A percentile compares a stretch with the other conserved stretches of the same genome.
Conservation (phyloP, 2,797 vertebrate species). For the Acanthopagrus latus region DNA sequence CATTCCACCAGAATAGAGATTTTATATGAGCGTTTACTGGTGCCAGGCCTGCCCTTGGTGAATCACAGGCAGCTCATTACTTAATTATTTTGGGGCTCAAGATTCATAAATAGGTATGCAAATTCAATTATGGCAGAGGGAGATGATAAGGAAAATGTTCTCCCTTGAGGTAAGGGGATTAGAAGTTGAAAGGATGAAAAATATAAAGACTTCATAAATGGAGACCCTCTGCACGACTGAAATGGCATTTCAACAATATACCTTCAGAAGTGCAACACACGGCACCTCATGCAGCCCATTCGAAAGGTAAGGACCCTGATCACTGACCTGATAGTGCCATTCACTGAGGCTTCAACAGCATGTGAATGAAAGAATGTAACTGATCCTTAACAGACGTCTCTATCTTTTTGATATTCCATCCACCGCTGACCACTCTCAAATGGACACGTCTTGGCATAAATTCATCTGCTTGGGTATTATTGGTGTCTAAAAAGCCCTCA, state of each 20-base stretch:
- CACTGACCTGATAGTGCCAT: slow-evolving; percentile 26
- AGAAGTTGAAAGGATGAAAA: slow-evolving; percentile 68
- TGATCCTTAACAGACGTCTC: slow-evolving; percentile 13
- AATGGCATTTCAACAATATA: slow-evolving; percentile 62
- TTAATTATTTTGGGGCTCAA: slow-evolving; percentile 76
- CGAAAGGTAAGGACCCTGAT: slow-evolving; percentile 48
- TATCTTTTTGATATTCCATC: slow-evolving; percentile 37
- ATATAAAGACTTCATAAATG: slow-evolving; percentile 71
- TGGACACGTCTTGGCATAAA: slow-evolving; percentile 23
- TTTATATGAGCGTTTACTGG: slow-evolving; percentile 68
- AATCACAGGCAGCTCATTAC: slow-evolving; percentile 80
- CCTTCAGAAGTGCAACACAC: slow-evolving; percentile 50
- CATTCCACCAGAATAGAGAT: slow-evolving; percentile 68
- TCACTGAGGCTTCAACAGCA: slow-evolving; percentile 15
- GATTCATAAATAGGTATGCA: slow-evolving; percentile 82
- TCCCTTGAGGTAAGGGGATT: slow-evolving; percentile 68
- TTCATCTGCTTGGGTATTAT: slow-evolving; percentile 39
- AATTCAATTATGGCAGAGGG: slow-evolving; percentile 78
- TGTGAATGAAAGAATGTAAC: slow-evolving; percentile 18
- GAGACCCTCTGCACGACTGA: slow-evolving; percentile 51
- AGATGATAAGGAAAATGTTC: slow-evolving; percentile 77
- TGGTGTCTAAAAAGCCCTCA: slow-evolving; percentile 48
- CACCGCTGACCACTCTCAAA: slow-evolving; percentile 35
- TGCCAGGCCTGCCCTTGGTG: slow-evolving; percentile 72
- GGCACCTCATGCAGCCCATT: slow-evolving; percentile 39